phyloP scores from a whole-genome alignment of 1,140 invertebrate species.

The Spodoptera frugiperda region DNA sequence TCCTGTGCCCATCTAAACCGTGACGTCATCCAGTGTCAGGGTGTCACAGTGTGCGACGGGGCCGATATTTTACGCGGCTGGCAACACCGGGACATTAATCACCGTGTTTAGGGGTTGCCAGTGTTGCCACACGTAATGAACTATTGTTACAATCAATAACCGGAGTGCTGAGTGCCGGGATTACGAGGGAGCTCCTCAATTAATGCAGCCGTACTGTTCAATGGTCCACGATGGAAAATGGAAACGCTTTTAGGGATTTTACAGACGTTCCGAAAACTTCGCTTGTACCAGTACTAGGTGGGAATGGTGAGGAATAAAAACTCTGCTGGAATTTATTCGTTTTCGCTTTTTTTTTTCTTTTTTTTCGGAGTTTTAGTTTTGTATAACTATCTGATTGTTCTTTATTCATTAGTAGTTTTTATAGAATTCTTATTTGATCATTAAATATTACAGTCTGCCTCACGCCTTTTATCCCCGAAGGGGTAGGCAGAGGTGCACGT shows the following conservation, averaged over 20 bases:
- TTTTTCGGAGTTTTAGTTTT: too few species aligned
- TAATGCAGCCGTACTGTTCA: constrained; percentile 27
- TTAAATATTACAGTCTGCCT: too few species aligned
- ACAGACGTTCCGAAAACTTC: background rate
- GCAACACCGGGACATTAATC: constrained; percentile 56
- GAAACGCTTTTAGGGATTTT: background rate
- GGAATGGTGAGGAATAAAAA: too few species aligned
- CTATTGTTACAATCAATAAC: constrained; percentile 65
- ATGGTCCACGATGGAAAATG: background rate
- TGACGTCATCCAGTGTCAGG: constrained; percentile 11
- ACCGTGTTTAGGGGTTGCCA: constrained; percentile 57
- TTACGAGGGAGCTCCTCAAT: constrained; percentile 43
- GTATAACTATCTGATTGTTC: too few species aligned
- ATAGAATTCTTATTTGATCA: too few species aligned
- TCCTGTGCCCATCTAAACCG: background rate
- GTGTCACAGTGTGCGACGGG: constrained; percentile 13
- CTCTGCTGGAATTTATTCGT: too few species aligned
- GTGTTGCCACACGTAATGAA: constrained; percentile 60
- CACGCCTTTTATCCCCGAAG: too few species aligned
- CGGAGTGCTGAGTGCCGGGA: constrained; percentile 32
- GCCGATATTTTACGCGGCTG: constrained; percentile 30
- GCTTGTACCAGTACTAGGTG: too few species aligned
- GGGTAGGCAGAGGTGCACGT: too few species aligned
- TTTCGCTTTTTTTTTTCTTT: too few species aligned
- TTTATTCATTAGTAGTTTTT: too few species aligned